Evolutionary conservation across 2,888 invertebrate species (phyloP).

Genomic region (Sialis fuliginosa): DNA sequence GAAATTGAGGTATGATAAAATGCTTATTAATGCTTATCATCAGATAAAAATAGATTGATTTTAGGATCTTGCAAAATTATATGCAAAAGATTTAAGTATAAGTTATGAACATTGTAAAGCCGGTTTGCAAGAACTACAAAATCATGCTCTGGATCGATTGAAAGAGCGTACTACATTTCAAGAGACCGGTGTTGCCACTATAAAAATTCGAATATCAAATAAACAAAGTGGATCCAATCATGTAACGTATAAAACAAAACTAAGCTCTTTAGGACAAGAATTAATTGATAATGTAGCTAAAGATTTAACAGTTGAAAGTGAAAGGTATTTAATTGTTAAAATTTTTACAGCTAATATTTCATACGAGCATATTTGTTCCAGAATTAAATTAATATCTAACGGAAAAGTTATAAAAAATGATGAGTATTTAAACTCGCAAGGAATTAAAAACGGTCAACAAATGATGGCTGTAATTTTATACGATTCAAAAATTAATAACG

Average conservation of each 20-base stretch:
- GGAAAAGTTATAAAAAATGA: conserved; percentile 43
- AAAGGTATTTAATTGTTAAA: conserved; percentile 4
- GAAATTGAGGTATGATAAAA: conserved; percentile 27
- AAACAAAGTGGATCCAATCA: conserved; percentile 30
- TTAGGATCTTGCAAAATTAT: conserved; percentile 44
- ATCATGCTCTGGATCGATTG: conserved; percentile 51
- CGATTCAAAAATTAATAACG: conserved; percentile 19
- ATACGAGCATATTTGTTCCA: conserved; percentile 15
- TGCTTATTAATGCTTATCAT: not conserved
- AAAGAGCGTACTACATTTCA: conserved; percentile 49
- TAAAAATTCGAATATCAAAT: conserved; percentile 46
- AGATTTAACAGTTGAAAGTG: conserved; percentile 21
- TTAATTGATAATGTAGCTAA: conserved; percentile 34
- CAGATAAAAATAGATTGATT: conserved; percentile 9
- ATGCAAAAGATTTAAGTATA: conserved; percentile 34
- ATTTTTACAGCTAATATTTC: not conserved
- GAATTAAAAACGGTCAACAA: conserved; percentile 48
- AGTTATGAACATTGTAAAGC: conserved; percentile 30
- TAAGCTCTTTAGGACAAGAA: conserved; percentile 34
- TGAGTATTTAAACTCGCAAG: conserved; percentile 33
- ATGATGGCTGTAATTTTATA: conserved; percentile 36
- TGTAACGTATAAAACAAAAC: conserved; percentile 34
- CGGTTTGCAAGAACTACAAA: conserved; percentile 43
- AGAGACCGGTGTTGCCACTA: conserved; percentile 52
- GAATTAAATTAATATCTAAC: conserved; percentile 48